Conservation (phyloP, 2,888 invertebrate genomes). For the Drosophila neotestacea region DNA sequence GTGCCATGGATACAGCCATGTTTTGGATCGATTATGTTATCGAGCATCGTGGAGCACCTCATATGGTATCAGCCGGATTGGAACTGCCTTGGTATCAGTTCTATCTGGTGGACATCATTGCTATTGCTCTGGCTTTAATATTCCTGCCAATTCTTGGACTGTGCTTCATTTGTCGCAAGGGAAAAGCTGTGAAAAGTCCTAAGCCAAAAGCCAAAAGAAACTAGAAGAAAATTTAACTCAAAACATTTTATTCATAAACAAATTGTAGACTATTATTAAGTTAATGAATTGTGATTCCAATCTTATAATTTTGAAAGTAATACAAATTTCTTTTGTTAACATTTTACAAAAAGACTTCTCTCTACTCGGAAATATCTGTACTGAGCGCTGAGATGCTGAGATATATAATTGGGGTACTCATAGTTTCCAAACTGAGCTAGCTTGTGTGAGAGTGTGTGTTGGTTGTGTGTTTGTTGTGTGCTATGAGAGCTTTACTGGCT, state of each 20-base stretch:
- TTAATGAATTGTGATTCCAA: slow-evolving; percentile 36
- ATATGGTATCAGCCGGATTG: slow-evolving; percentile 74
- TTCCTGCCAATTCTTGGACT: slow-evolving; percentile 23
- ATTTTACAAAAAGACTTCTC: slow-evolving; percentile 40
- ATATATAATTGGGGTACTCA: slow-evolving; percentile 52
- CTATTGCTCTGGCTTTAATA: slow-evolving; percentile 22
- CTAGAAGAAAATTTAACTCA: slow-evolving; percentile 32
- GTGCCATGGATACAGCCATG: slow-evolving; percentile 81
- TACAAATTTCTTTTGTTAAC: slow-evolving; percentile 45
- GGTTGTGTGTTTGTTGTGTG: slow-evolving; percentile 27
- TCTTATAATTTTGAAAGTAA: slow-evolving; percentile 41
- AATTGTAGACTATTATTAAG: slow-evolving; percentile 46
- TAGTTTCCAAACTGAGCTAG: slow-evolving; percentile 33
- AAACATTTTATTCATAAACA: slow-evolving; percentile 61
- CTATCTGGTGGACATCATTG: slow-evolving; percentile 78
- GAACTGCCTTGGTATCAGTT: slow-evolving; percentile 82
- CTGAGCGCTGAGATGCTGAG: slow-evolving; percentile 79
- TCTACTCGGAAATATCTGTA: slow-evolving; percentile 39
- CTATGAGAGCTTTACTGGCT: slow-evolving; percentile 72
- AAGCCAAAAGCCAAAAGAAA: slow-evolving; percentile 28
- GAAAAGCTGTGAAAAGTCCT: not conserved
- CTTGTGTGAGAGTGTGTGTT: slow-evolving; percentile 29
- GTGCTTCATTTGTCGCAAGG: slow-evolving; percentile 15
- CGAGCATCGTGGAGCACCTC: slow-evolving; percentile 82
- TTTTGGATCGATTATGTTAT: slow-evolving; percentile 85